A percentile compares a stretch with the other conserved stretches of the same genome.
These are phyloP conservation scores for Leptopilina boulardi DNA, from an alignment of 1,140 invertebrate genomes.

Conservation along the genomic window DNA sequence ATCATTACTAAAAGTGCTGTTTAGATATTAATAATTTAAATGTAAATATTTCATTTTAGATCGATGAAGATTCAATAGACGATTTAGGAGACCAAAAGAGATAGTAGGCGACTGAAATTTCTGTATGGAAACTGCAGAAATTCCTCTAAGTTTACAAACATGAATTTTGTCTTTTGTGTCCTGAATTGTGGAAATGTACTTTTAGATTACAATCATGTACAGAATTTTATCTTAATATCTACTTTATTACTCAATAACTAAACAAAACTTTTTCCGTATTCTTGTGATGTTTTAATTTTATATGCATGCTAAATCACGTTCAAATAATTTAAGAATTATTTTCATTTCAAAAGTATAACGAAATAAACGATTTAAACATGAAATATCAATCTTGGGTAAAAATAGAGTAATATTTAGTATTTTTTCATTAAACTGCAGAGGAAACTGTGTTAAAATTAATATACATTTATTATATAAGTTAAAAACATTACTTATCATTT, in stretches of 20 bases:
- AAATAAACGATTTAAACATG: too few relatives aligned
- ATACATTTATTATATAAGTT: too few relatives aligned
- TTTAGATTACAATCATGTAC: not conserved
- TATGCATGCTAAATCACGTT: not conserved
- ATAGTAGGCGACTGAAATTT: constrained; percentile 61
- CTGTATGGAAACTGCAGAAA: constrained; percentile 55
- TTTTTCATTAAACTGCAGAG: too few relatives aligned
- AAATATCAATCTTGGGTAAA: too few relatives aligned
- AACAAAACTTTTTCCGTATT: not conserved
- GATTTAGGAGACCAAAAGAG: constrained; percentile 75
- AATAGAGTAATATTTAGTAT: too few relatives aligned
- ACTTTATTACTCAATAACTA: not conserved
- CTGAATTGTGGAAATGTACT: not conserved
- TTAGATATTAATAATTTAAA: constrained; percentile 22
- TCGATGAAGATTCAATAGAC: constrained; percentile 75
- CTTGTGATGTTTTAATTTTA: not conserved
- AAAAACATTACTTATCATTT: too few relatives aligned
- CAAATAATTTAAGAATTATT: not conserved
- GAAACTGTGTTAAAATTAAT: too few relatives aligned
- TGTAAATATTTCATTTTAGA: constrained; percentile 61
- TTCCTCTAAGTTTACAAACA: not conserved
- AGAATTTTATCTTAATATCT: constrained; percentile 2
- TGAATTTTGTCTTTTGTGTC: not conserved
- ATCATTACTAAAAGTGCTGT: not conserved
- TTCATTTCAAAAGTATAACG: too few relatives aligned